A percentile compares a stretch with the other conserved stretches of the same genome.
Conservation (phyloP, 2,113 vertebrate species). For the Ammospiza nelsoni region DNA sequence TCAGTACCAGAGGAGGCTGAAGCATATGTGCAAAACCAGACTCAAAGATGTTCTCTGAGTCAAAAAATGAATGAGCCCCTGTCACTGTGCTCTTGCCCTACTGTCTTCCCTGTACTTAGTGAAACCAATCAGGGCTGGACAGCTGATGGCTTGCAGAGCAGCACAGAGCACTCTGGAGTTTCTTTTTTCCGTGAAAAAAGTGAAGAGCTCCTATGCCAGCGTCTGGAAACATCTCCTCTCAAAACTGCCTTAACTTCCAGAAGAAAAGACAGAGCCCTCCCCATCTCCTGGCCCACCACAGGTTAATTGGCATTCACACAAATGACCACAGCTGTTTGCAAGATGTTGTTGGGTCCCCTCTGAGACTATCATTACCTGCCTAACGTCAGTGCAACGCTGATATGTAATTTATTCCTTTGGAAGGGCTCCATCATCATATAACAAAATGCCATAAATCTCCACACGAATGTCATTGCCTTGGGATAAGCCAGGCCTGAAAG, state of each 20-base stretch:
- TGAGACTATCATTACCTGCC: slow-evolving; percentile 55
- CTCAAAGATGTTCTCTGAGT: neutral
- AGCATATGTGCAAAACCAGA: neutral
- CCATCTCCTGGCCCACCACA: neutral
- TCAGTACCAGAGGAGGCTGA: neutral
- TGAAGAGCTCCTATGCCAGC: neutral
- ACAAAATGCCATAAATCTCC: slow-evolving; percentile 63
- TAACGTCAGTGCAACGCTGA: slow-evolving; percentile 19
- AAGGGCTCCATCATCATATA: slow-evolving; percentile 41
- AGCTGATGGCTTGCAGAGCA: neutral
- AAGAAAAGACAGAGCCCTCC: neutral
- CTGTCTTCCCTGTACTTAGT: neutral
- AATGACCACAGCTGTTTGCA: slow-evolving; percentile 57
- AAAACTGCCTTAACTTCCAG: neutral
- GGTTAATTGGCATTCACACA: slow-evolving; percentile 19
- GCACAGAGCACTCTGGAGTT: neutral
- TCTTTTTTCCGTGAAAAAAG: neutral
- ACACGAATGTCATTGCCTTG: slow-evolving; percentile 41
- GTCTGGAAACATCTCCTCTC: neutral
- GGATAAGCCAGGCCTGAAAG: slow-evolving; percentile 47
- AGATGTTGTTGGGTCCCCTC: slow-evolving; percentile 45
- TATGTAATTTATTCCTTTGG: slow-evolving; percentile 69
- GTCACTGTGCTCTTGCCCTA: neutral
- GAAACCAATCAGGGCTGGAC: neutral
- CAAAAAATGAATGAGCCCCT: neutral